Conservation (phyloP, 2,888 invertebrate species). For the Lycia hirtaria region DNA sequence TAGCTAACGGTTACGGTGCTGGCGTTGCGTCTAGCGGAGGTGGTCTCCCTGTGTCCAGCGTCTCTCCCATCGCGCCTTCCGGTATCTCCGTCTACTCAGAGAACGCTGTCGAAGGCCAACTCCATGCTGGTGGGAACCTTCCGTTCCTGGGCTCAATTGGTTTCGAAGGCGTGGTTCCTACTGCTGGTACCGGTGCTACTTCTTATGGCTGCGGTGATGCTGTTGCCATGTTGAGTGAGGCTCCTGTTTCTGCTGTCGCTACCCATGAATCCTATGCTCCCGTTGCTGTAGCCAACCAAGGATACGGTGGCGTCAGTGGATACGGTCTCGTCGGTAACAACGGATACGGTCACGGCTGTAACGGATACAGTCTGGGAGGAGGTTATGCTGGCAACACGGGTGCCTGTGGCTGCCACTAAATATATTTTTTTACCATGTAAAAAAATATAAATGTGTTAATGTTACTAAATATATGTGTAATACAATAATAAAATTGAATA, state of each 20-base stretch:
- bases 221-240: conserved; percentile 37
- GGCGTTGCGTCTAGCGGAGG: conserved; percentile 48
- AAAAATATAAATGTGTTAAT: too few species aligned
- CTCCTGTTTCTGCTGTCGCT: too few species aligned
- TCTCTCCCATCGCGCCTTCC: conserved; percentile 47
- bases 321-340: too few species aligned
- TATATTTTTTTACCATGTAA: too few species aligned
- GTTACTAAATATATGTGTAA: too few species aligned
- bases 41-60: conserved; percentile 44
- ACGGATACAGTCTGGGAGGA: too few species aligned
- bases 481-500: too few species aligned
- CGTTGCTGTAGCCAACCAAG: neutral
- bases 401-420: too few species aligned
- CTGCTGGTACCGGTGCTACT: conserved; percentile 43
- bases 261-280: too few species aligned
- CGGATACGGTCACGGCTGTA: too few species aligned
- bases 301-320: too few species aligned
- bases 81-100: conserved; percentile 52
- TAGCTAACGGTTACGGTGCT: conserved; percentile 31
- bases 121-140: conserved; percentile 48
- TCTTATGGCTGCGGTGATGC: conserved; percentile 50
- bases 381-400: too few species aligned
- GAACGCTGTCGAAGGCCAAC: conserved; percentile 47
- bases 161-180: conserved; percentile 50
- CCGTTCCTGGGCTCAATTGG: conserved; percentile 53